A percentile compares a stretch with the other conserved stretches of the same genome.
These are phyloP conservation scores for Emys orbicularis DNA, from an alignment of 2,797 vertebrate species.

Conservation along the genomic window DNA sequence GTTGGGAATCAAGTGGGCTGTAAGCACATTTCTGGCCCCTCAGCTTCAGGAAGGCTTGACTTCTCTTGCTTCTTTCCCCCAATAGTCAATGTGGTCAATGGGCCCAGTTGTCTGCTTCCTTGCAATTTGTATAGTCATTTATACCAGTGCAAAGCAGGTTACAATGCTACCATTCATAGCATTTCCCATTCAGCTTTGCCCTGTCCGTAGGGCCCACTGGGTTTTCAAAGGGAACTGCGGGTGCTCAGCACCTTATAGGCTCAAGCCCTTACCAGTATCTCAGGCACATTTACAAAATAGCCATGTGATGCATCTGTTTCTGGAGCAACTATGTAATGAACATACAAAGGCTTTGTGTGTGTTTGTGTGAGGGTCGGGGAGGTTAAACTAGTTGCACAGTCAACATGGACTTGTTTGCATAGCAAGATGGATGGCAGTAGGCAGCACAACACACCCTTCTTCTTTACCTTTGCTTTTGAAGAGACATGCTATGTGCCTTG, in stretches of 20 bases:
- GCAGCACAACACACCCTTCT: constrained; percentile 52
- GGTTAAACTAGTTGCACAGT: background rate
- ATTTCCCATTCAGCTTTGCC: background rate
- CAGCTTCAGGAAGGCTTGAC: background rate
- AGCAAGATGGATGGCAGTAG: background rate
- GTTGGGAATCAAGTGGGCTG: background rate
- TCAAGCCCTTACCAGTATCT: fast-evolving
- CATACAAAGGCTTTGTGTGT: background rate
- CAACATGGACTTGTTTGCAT: constrained; percentile 30
- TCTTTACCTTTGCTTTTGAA: background rate
- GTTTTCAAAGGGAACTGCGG: background rate
- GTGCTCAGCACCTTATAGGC: fast-evolving
- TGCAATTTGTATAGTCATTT: background rate
- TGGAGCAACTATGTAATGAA: background rate
- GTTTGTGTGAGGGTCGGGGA: too few relatives aligned
- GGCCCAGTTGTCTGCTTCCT: background rate
- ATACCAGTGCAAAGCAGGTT: background rate
- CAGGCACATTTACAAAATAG: background rate
- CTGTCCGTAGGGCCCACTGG: fast-evolving
- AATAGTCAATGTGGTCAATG: background rate
- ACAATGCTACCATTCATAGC: background rate
- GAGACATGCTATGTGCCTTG: background rate
- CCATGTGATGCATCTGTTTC: fast-evolving
- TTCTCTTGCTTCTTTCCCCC: background rate
- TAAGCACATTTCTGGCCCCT: background rate